phyloP scores from a whole-genome alignment of 2,888 invertebrate species.

The Cryptus viduatorius region DNA sequence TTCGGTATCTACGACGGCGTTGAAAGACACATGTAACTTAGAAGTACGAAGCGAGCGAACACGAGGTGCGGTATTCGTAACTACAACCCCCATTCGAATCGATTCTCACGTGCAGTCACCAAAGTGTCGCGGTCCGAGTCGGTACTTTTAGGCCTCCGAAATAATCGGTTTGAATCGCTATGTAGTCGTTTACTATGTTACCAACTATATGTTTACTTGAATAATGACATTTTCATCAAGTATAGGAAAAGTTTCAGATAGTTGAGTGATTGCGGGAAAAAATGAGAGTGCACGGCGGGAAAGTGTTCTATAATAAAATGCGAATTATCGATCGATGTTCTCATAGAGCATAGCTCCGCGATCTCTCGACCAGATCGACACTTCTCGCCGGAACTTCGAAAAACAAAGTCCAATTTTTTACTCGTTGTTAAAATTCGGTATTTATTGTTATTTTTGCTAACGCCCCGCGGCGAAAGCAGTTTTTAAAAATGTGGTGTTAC shows the following conservation, averaged over 20 bases:
- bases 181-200: background rate
- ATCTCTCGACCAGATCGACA: background rate
- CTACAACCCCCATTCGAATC: background rate
- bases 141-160: background rate
- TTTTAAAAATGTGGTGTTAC: background rate
- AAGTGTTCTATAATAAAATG: background rate
- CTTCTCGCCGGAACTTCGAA: background rate
- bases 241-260: background rate
- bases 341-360: background rate
- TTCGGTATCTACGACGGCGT: background rate
- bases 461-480: background rate
- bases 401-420: background rate
- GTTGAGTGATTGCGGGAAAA: background rate
- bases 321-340: background rate
- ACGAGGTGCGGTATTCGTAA: slow-evolving; percentile 13
- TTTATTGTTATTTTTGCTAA: background rate
- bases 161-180: background rate
- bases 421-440: background rate
- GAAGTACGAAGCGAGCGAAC: background rate
- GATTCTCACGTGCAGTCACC: slow-evolving; percentile 21
- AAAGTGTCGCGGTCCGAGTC: background rate
- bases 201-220: background rate
- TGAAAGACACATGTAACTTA: slow-evolving; percentile 14
- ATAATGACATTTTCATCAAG: background rate
- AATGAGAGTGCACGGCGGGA: background rate